Percentiles rank a stretch among this genome's conserved stretches.
Evolutionary conservation across 2,113 vertebrate genomes (phyloP).

Genomic region (Pristiophorus japonicus): DNA sequence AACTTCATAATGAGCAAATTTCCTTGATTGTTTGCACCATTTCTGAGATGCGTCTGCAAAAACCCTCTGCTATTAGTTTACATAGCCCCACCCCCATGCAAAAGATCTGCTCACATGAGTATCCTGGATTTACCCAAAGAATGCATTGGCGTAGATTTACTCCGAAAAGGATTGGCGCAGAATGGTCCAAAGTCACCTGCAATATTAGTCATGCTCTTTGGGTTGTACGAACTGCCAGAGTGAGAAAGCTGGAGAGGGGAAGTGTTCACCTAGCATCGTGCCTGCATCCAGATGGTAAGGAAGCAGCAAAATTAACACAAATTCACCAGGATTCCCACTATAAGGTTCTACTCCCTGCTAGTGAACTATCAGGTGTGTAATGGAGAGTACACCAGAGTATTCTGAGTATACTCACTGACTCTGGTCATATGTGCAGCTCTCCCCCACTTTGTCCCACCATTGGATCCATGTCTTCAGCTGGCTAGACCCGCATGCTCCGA

Average conservation of each 20-base stretch:
- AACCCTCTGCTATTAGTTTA: too few relatives aligned
- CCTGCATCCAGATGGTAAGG: not conserved
- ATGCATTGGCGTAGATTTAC: too few relatives aligned
- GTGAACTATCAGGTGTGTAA: not conserved
- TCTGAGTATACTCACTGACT: not conserved
- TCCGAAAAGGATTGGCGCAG: too few relatives aligned
- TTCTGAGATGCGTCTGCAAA: too few relatives aligned
- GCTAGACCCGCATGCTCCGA: not conserved
- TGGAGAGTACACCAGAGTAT: not conserved
- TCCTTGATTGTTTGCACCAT: not conserved
- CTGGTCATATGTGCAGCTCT: not conserved
- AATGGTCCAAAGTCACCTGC: not conserved
- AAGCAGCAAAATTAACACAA: not conserved
- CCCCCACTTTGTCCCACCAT: not conserved
- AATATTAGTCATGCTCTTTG: not conserved
- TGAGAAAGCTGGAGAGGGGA: not conserved
- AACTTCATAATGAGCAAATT: not conserved
- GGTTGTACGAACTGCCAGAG: not conserved
- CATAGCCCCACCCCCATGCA: not conserved
- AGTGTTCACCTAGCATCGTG: not conserved
- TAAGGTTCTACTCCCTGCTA: not conserved
- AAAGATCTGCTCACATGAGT: not conserved
- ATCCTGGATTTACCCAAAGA: not conserved
- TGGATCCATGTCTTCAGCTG: not conserved
- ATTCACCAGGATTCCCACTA: not conserved